Conservation (phyloP, 2,113 vertebrate species). For the Oryzias javanicus region DNA sequence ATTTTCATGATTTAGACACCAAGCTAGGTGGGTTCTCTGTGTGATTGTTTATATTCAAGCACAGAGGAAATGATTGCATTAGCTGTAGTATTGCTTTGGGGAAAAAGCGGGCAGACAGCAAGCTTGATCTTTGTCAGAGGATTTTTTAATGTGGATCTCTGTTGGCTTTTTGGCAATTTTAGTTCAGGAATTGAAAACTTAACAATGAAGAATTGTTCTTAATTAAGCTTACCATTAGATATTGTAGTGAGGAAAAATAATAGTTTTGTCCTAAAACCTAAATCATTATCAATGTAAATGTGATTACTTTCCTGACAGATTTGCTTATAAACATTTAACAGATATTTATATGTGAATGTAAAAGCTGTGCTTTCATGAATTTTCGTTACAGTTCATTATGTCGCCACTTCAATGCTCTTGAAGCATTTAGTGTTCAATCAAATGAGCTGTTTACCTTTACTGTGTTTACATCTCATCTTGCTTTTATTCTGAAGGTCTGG, state of each 20-base stretch:
- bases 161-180: background rate
- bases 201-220: background rate
- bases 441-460: background rate
- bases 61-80: slow-evolving; percentile 4
- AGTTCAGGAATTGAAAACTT: background rate
- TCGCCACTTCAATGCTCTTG: background rate
- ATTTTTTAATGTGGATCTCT: background rate
- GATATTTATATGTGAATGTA: no score
- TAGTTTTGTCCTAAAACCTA: background rate
- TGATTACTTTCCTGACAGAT: no score
- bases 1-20: background rate
- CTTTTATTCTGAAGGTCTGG: background rate
- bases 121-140: background rate
- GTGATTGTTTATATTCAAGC: slow-evolving; percentile 6
- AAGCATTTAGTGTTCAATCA: background rate
- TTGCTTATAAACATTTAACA: no score
- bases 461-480: background rate
- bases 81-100: no score
- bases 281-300: background rate
- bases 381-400: background rate
- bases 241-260: background rate
- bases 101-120: background rate
- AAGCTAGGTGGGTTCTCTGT: background rate
- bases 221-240: background rate
- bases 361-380: no score